Conservation (phyloP, 2,888 invertebrate genomes). For the Petrolisthes manimaculis region DNA sequence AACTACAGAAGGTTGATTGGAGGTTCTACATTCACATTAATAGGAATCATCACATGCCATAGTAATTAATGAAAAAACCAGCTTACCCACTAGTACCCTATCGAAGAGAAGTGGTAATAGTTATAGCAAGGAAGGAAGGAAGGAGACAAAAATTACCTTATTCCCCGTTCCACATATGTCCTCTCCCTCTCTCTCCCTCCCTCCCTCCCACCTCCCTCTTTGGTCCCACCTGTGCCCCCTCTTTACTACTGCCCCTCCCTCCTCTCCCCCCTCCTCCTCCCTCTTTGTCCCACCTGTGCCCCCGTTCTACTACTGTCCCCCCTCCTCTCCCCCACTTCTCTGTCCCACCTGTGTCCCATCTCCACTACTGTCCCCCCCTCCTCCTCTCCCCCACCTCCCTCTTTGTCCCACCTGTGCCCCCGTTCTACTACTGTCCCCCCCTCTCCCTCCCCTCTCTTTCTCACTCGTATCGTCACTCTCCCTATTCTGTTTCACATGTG, state of each 20-base stretch:
- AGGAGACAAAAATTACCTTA: too few relatives aligned
- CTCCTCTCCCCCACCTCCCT: neutral
- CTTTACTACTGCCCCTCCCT: neutral
- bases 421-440: neutral
- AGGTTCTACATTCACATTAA: too few relatives aligned
- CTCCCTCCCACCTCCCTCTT: neutral
- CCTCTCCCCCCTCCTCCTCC: neutral
- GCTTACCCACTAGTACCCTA: too few relatives aligned
- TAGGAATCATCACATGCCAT: too few relatives aligned
- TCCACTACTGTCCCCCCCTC: neutral
- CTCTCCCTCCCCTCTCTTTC: neutral
- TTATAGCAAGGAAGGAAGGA: too few relatives aligned
- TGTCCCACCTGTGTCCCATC: neutral
- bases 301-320: neutral
- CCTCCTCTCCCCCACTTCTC: neutral
- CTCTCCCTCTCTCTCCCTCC: neutral
- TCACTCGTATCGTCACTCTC: neutral
- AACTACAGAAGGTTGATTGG: too few relatives aligned
- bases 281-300: neutral
- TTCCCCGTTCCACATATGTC: neutral
- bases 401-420: neutral
- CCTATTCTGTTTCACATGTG: neutral
- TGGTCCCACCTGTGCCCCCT: neutral
- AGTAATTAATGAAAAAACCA: too few relatives aligned
- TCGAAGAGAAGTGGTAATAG: too few relatives aligned